Base-by-base conservation (phyloP, 2,888 invertebrate species). In the Leucophenga maculata region DNA sequence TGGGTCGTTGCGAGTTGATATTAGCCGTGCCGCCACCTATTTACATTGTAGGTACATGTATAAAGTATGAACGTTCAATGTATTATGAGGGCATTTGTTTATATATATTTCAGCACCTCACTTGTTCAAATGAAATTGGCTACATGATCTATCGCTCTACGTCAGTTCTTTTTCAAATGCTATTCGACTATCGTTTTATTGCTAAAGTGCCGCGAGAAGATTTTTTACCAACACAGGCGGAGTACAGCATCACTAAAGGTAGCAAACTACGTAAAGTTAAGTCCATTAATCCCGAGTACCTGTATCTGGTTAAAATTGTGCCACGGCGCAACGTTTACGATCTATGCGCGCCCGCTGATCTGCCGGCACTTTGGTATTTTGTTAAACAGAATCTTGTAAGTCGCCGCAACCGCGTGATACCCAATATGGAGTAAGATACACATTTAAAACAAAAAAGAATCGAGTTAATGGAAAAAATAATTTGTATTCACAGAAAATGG, bases 281-380 rank as follows among this genome's bases (percentile, higher is more conserved):
- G 14, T 78, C 83, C 8, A 78, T 88, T 13, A 91, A 93, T 79
- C 89, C 90, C 0, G 90, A 91, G 65, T 89, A 88, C 39, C 84
- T 94, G 71, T 92, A 92, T 83, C 86, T 95, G 50, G 91, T 94
- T 0, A 92, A 91, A 81, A 90, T 94, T 44, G 91, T 91, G 60
- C 91, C 92, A 16, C 93, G 93, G 72, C 87, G 88, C 60, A 88
- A 91, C 72, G 83, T 93, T 0, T 85, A 83, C 39, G 78, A 87
- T 48, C 89, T 91, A 0, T 91, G 91, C 68, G 84, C 89, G 1
- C 86, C 90, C 0, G 90, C 91, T 39, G 90, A 94, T 79, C 83
- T 93, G 50, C 89, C 92, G 50, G 88, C 92, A 0, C 89, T 94
- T 46, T 93, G 92, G 91, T 93, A 91, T 86, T 95, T 95, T 84